Evolutionary conservation across 2,113 vertebrate genomes (phyloP).

Genomic region (Ochotona princeps): DNA sequence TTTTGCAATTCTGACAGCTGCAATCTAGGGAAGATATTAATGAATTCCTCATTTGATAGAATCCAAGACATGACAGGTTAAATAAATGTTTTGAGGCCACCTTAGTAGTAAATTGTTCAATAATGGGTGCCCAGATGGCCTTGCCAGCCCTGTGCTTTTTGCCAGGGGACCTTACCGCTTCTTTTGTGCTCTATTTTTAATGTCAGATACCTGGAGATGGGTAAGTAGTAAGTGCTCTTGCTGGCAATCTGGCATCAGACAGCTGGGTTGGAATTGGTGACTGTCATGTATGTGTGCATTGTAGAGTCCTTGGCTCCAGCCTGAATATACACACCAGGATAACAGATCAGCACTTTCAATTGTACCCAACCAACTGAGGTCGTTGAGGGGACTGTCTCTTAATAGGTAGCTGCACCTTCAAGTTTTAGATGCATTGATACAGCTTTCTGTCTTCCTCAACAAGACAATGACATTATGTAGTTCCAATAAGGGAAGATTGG

Average conservation of each 20-base stretch:
- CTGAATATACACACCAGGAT: neutral
- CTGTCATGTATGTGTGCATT: neutral
- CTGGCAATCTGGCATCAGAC: neutral
- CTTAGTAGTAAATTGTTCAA: neutral
- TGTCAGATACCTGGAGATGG: neutral
- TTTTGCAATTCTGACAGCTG: neutral
- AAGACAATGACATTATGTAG: neutral
- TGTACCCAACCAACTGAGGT: neutral
- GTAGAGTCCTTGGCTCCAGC: slow-evolving; percentile 1
- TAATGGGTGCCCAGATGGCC: neutral
- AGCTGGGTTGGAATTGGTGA: neutral
- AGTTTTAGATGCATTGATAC: neutral
- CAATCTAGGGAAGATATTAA: neutral
- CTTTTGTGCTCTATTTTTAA: neutral
- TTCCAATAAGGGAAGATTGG: neutral
- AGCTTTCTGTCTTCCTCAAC: neutral
- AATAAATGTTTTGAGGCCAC: neutral
- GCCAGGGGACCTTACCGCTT: neutral
- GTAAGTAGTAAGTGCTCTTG: neutral
- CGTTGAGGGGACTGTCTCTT: neutral
- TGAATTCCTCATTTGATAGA: neutral
- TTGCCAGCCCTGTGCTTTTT: neutral
- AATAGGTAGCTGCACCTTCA: neutral
- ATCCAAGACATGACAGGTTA: neutral
- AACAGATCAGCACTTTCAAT: neutral